Base-by-base conservation (phyloP, 2,797 vertebrate species). In the Micrastur ruficollis region DNA sequence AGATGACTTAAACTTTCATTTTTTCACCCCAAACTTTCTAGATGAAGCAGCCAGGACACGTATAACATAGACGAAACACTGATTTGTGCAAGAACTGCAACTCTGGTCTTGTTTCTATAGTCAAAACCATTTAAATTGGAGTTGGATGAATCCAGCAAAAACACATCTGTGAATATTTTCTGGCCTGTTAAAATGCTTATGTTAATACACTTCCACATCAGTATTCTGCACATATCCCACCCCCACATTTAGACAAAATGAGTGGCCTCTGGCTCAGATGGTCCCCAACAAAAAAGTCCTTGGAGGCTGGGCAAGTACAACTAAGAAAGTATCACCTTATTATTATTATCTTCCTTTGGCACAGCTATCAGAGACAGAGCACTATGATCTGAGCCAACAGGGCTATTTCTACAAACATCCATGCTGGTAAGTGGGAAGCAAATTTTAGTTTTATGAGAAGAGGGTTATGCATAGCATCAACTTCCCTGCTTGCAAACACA, bases 121-220 rank as follows among this genome's bases (percentile, higher is more conserved):
- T 89, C 93, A 95, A 96, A 97, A 96, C 65, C 68, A 88, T 94
- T 93, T 90, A 89, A 85, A 83, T 70, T 86, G 27, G 55, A 94
- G 40, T 85, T 95, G 90, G 84, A 90, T 81, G 38, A 76, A 87
- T 52, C 4, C 6, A 86, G 50, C 34, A 79, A 73, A 95, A 88
- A 74, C 81, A 94, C 94, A 96, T 95, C 88, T 95, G 95, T 71
- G 88, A 94, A 55, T 36, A 49, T 97, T 95, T 93, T 81, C 76
- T 86, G 52, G 66, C 70, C 73, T 53, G 40, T 36, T 81, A 34
- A 72, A 86, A 92, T 25, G 56, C 72, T 91, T 91, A 75, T 11
- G 65, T 36, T 85, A 75, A 19, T 90, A 55, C 27, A 20, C 40
- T 88, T 93, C 65, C 75, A 72, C 78, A 78, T 62, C 68, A 86